Evolutionary conservation across 2,888 invertebrate genomes (phyloP).

Genomic region (Volucella inflata): DNA sequence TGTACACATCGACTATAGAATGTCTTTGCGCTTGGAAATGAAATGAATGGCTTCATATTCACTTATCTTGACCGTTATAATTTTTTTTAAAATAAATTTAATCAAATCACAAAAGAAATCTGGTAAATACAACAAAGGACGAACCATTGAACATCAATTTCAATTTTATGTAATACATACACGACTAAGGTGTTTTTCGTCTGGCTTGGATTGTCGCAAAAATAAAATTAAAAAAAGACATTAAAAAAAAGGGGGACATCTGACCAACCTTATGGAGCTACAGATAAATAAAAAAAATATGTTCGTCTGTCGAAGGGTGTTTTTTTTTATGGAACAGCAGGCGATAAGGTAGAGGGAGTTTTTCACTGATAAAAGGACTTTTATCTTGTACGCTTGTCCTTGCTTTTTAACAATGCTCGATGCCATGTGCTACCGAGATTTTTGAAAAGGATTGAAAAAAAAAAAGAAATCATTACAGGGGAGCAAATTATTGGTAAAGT

Average conservation of each 20-base stretch:
- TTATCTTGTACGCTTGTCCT: too few relatives aligned
- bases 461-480: not conserved
- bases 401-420: too few relatives aligned
- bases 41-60: not conserved
- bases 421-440: not conserved
- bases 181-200: constrained; percentile 28
- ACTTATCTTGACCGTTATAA: constrained; percentile 35
- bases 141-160: constrained; percentile 30
- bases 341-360: too few relatives aligned
- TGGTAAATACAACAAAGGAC: not conserved
- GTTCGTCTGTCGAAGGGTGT: not conserved
- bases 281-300: not conserved
- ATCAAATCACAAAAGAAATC: not conserved
- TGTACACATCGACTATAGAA: constrained; percentile 1
- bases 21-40: not conserved
- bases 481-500: too few relatives aligned
- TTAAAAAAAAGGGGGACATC: constrained; percentile 11
- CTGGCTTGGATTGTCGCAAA: not conserved
- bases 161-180: not conserved
- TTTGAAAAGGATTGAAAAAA: not conserved
- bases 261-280: not conserved
- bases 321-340: not conserved
- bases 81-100: not conserved
- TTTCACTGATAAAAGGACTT: too few relatives aligned
- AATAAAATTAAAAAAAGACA: constrained; percentile 14